Conservation (phyloP, 1,140 invertebrate genomes). For the Rhagoletis zephyria region DNA sequence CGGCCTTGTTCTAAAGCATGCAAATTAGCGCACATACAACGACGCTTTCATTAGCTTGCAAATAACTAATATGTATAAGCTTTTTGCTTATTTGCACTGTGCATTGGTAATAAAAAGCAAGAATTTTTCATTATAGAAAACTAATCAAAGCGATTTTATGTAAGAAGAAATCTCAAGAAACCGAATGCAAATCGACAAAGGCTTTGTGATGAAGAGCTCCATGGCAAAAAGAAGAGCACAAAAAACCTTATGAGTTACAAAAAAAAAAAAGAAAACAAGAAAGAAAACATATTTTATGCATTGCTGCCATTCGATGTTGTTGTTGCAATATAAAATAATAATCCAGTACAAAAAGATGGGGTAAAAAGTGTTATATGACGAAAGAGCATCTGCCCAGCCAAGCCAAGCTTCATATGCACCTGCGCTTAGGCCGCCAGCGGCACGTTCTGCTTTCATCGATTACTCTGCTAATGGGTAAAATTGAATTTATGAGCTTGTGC, state of each 20-base stretch:
- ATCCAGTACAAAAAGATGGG: neutral
- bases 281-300: neutral
- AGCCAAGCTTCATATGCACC: neutral
- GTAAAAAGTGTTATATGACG: neutral
- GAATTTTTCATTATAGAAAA: slow-evolving; percentile 46
- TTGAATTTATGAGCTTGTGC: slow-evolving; percentile 31
- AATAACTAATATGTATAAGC: slow-evolving; percentile 8
- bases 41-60: neutral
- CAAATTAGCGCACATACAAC: slow-evolving; percentile 3
- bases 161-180: neutral
- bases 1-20: neutral
- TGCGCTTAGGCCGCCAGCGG: neutral
- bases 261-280: neutral
- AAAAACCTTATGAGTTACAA: neutral
- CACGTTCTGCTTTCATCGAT: slow-evolving; percentile 35
- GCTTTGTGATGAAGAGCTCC: neutral
- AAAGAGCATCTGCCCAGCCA: slow-evolving; percentile 9
- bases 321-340: slow-evolving; percentile 10
- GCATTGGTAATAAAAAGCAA: neutral
- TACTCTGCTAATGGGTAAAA: slow-evolving; percentile 6
- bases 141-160: slow-evolving; percentile 47
- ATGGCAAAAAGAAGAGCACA: slow-evolving; percentile 4
- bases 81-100: neutral
- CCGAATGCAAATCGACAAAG: neutral
- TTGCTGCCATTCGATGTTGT: neutral